Base-by-base conservation (phyloP, 2,888 invertebrate genomes). In the Hylaea fasciaria region DNA sequence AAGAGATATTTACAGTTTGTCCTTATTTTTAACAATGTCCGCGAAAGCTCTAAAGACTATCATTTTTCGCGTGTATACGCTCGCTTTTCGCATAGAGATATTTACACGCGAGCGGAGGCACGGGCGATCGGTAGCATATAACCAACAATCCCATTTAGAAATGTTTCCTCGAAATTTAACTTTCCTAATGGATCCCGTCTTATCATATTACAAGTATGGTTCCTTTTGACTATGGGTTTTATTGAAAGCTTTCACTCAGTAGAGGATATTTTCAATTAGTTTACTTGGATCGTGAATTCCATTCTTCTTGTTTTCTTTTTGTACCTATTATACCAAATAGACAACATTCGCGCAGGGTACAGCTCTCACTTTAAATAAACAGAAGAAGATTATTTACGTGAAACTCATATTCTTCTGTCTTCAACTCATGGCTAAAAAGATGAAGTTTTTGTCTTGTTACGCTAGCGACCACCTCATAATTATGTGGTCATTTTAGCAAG, bases 131-230 rank as follows among this genome's bases (percentile, higher is more conserved):
- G 48, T 39, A 49, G 49, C 22, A 13, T 29, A 29, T 40, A 49
- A 22, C 22, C 58, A 48, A 59, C 53, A 54, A 50, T 54, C 28
- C 48, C 45, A 54, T 59, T 59, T 44, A 16, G 49, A 50, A 54
- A 48, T 59, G 59, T 54, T 57, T 53, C 58, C 57, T 47, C 37
- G 5, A 47, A 53, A 54, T 54, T 45, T 53, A 49, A 49, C 59
- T 59, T 59, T 59, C 49, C 40, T 54, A 59, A 59, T 59, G 59
- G 59, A 59, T 59, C 44, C 17, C 17, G 50, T 52, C 40, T 32
- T 53, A 52, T 35, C 28, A 49, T 40, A 59, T 54, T 35, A 22
- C 39, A 32, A 40, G 35, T 22, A 41, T 39, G 44, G 45, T 49
- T 29, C 49, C 54, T 49, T 49, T 39, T 45, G 54, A 28, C 44